Percentiles rank a stretch among this genome's conserved stretches.
phyloP scores from a whole-genome alignment of 2,113 vertebrate species.

The Takifugu flavidus region DNA sequence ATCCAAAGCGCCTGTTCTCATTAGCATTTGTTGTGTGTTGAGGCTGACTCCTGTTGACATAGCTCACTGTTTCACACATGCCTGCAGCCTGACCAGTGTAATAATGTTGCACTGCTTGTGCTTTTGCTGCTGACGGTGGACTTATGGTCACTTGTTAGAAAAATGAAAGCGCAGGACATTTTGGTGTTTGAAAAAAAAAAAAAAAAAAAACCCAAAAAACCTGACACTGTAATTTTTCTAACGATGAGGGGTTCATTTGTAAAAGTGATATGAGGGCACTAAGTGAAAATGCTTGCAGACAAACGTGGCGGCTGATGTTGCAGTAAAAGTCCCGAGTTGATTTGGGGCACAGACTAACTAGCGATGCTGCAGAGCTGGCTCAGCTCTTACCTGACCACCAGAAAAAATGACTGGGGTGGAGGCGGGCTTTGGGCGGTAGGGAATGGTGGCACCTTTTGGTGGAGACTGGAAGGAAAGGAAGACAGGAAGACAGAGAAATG shows the following conservation, averaged over 20 bases:
- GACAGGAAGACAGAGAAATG: slow-evolving; percentile 78
- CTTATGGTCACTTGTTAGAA: background rate
- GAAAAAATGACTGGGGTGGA: slow-evolving; percentile 99
- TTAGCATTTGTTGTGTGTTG: too few relatives aligned
- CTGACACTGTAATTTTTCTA: background rate
- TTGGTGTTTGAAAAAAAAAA: background rate
- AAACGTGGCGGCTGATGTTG: slow-evolving; percentile 88
- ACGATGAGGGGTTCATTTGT: background rate
- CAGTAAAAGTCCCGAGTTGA: slow-evolving; percentile 87
- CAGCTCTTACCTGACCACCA: slow-evolving; percentile 99
- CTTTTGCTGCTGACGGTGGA: background rate
- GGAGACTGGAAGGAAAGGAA: slow-evolving; percentile 90
- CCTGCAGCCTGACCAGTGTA: background rate
- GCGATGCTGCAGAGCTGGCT: slow-evolving; percentile 71
- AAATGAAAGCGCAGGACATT: background rate
- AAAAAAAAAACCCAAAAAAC: background rate
- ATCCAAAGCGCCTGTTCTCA: background rate
- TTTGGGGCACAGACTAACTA: slow-evolving; percentile 74
- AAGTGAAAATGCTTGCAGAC: slow-evolving; percentile 81
- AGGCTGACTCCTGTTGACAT: too few relatives aligned
- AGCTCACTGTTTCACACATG: too few relatives aligned
- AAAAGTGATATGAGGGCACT: slow-evolving; percentile 36
- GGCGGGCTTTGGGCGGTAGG: slow-evolving; percentile 98
- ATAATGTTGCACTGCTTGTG: background rate
- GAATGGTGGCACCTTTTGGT: slow-evolving; percentile 99